phyloP scores from a whole-genome alignment of 2,888 invertebrate genomes.

The Drosophila flavopinicola region DNA sequence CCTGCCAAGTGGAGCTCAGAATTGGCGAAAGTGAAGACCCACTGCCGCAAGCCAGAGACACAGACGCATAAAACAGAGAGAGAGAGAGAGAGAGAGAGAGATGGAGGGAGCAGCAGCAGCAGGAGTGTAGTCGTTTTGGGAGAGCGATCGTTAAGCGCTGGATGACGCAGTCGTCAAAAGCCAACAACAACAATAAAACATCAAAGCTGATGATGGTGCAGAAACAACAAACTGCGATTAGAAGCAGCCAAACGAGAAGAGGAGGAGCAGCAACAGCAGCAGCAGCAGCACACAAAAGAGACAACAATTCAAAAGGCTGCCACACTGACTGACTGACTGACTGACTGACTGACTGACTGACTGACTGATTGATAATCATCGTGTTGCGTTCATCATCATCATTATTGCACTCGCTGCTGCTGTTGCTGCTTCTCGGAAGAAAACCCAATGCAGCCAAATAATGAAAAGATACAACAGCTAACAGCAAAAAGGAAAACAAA shows the following conservation, averaged over 20 bases:
- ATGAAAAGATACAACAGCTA: conserved; percentile 49
- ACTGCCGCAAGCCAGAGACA: conserved; percentile 74
- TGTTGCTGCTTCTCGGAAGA: conserved; percentile 70
- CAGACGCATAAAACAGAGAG: conserved; percentile 22
- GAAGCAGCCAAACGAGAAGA: conserved; percentile 40
- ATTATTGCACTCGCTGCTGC: conserved; percentile 58
- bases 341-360: conserved; percentile 44
- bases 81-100: conserved; percentile 7
- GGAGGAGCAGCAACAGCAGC: conserved; percentile 1
- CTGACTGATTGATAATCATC: conserved; percentile 37
- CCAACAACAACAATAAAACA: conserved; percentile 61
- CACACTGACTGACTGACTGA: conserved; percentile 55
- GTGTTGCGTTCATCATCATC: conserved; percentile 38
- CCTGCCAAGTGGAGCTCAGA: conserved; percentile 77
- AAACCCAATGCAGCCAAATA: conserved; percentile 57
- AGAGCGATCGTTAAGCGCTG: conserved; percentile 21
- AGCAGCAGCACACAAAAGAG: conserved; percentile 13
- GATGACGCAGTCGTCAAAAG: conserved; percentile 74
- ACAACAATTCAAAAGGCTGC: conserved; percentile 35
- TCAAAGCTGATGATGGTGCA: conserved; percentile 68
- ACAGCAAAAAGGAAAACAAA: conserved; percentile 50
- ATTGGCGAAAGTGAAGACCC: conserved; percentile 82
- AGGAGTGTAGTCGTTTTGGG: conserved; percentile 14
- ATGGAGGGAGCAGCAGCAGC: conserved; percentile 1
- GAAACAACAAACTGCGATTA: conserved; percentile 70